Conservation (phyloP, 2,888 invertebrate genomes). For the Cephus spinipes region DNA sequence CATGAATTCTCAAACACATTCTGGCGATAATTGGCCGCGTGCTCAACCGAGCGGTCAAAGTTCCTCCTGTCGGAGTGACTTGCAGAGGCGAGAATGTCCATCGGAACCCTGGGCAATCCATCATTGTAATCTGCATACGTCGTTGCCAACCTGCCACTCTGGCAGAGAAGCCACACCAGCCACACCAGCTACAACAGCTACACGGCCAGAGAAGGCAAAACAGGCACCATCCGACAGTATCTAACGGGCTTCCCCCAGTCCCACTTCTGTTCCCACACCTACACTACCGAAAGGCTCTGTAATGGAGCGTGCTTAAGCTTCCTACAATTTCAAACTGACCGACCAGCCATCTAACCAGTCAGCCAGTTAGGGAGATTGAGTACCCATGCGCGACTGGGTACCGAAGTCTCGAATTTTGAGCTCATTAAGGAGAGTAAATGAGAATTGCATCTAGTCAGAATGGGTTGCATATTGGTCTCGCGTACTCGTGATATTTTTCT, state of each 20-base stretch:
- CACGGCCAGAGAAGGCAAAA: neutral
- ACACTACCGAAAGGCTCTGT: neutral
- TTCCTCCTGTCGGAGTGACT: neutral
- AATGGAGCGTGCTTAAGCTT: conserved; percentile 8
- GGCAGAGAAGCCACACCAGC: neutral
- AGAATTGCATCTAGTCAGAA: neutral
- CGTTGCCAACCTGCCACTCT: conserved; percentile 1
- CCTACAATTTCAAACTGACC: neutral
- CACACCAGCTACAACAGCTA: neutral
- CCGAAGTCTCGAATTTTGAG: neutral
- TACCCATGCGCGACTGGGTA: neutral
- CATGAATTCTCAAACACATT: neutral
- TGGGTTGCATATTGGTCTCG: conserved; percentile 23
- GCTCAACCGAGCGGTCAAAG: neutral
- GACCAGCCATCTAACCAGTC: neutral
- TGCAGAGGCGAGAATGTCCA: neutral
- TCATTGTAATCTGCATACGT: conserved; percentile 21
- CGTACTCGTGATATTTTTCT: conserved; percentile 21
- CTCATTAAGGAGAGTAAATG: conserved; percentile 1
- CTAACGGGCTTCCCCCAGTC: neutral
- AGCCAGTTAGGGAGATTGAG: neutral
- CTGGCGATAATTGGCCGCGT: neutral
- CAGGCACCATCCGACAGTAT: conserved; percentile 2
- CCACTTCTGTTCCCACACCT: neutral
- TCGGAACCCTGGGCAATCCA: conserved; percentile 12